These are phyloP conservation scores for Serilophus lunatus DNA, from an alignment of 2,113 vertebrate species.

Conservation along the genomic window DNA sequence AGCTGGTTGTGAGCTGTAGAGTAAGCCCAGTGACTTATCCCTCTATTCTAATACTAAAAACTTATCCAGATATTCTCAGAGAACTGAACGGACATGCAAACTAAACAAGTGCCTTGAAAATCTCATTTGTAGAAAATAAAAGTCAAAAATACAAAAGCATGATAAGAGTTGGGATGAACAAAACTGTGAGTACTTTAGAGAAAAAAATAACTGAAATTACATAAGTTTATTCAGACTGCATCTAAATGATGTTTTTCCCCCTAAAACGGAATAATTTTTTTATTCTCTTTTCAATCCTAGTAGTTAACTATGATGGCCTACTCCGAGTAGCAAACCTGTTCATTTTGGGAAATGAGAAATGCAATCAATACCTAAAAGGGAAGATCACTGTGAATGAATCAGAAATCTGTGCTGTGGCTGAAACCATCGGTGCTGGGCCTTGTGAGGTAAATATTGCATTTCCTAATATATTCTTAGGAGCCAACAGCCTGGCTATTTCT, in stretches of 20 bases:
- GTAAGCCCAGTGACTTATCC: neutral
- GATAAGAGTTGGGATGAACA: neutral
- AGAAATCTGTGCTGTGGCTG: constrained; percentile 92
- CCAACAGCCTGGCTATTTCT: neutral
- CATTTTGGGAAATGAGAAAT: constrained; percentile 86
- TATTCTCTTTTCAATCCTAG: constrained; percentile 66
- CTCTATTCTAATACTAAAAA: neutral
- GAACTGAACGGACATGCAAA: neutral
- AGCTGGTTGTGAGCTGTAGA: neutral
- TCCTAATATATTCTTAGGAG: neutral
- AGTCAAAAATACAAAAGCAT: neutral
- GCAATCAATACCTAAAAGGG: constrained; percentile 86
- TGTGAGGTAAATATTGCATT: constrained; percentile 85
- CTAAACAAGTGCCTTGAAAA: neutral
- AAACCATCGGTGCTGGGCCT: constrained; percentile 85
- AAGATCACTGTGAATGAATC: constrained; percentile 87
- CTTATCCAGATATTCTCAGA: neutral
- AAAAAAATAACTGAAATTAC: neutral
- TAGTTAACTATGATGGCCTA: constrained; percentile 83
- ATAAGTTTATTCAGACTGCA: neutral
- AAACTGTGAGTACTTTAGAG: neutral
- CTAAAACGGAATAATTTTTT: neutral
- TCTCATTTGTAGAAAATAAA: neutral
- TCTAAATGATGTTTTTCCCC: neutral
- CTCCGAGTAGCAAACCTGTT: constrained; percentile 85